Evolutionary conservation across 2,797 vertebrate genomes (phyloP), one percentile per base, ranked within the genome.

Genomic region (Philypnodon macrostomus): DNA sequence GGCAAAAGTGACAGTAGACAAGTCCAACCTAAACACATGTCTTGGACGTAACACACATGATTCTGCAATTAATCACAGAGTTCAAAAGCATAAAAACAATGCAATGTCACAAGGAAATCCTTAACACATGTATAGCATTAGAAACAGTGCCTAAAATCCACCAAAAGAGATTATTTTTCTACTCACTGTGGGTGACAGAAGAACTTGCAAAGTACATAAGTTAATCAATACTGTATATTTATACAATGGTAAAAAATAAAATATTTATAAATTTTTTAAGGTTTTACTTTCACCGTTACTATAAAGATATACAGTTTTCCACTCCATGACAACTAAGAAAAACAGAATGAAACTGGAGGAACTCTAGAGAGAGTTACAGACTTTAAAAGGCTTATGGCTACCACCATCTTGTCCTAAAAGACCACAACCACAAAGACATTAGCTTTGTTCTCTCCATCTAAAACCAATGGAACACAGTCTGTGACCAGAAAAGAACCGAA

Each of bases 191-290:
- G 70, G 77, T 73, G 71, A 79, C 77, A 63, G 57, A 84, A 86
- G 47, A 82, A 80, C 76, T 84, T 82, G 85, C 79, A 83, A 88
- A 87, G 82, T 87, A 90, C 87, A 87, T 89, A 89, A 90, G 81
- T 90, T 90, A 90, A 90, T 89, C 83, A 80, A 88, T 87, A 85
- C 76, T 74, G 75, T 81, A 88, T 85, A 84, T 89, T 89, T 89
- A 80, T 90, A 91, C 88, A 90, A 88, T 89, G 88, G 85, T 89
- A 89, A 86, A 91, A 90, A 90, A 90, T 88, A 88, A 90, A 85
- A 86, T 87, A 87, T 87, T 88, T 88, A 79, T 85, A 81, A 68
- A 64, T 62, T 77, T 82, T 80, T 81, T 32, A 64, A 71, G 77
- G 81, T 90, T 90, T 44, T 27, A 44, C 41, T 44, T 78, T 89